phyloP scores from a whole-genome alignment of 2,888 invertebrate species.

The Nymphalis urticae region DNA sequence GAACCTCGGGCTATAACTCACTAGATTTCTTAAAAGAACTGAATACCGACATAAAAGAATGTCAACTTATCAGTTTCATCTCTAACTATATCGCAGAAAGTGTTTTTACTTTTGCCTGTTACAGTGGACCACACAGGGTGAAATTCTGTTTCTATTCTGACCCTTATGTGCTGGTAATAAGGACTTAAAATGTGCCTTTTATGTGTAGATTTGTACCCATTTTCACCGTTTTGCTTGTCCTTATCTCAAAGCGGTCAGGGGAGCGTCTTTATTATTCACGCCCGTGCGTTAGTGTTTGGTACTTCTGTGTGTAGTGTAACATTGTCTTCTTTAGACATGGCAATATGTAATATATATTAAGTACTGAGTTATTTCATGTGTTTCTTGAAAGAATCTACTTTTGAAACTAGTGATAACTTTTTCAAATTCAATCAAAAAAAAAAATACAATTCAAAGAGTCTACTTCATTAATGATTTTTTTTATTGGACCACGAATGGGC shows the following conservation, averaged over 20 bases:
- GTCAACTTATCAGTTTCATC: slow-evolving; percentile 42
- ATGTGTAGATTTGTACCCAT: slow-evolving; percentile 44
- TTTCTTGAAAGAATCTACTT: too few relatives aligned
- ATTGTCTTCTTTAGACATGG: slow-evolving; percentile 38
- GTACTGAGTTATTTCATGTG: too few relatives aligned
- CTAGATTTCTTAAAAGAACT: slow-evolving; percentile 34
- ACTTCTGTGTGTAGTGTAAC: slow-evolving; percentile 30
- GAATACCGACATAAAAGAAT: slow-evolving; percentile 38
- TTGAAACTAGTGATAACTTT: too few relatives aligned
- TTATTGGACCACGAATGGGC: too few relatives aligned
- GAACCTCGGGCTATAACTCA: slow-evolving; percentile 19
- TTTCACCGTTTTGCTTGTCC: slow-evolving; percentile 66
- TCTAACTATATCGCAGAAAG: slow-evolving; percentile 56
- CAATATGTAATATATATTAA: neutral
- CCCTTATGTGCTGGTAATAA: slow-evolving; percentile 1
- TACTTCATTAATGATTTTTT: neutral
- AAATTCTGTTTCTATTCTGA: slow-evolving; percentile 6
- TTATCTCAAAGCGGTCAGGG: slow-evolving; percentile 70
- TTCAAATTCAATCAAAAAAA: too few relatives aligned
- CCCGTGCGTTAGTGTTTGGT: slow-evolving; percentile 38
- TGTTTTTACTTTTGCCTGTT: slow-evolving; percentile 70
- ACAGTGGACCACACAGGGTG: slow-evolving; percentile 29
- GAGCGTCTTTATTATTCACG: slow-evolving; percentile 59
- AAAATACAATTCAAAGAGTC: neutral
- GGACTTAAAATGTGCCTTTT: neutral